A percentile compares a stretch with the other conserved stretches of the same genome.
phyloP scores from a whole-genome alignment of 2,888 invertebrate species.

The Galeopsomyia nigrocyanea region DNA sequence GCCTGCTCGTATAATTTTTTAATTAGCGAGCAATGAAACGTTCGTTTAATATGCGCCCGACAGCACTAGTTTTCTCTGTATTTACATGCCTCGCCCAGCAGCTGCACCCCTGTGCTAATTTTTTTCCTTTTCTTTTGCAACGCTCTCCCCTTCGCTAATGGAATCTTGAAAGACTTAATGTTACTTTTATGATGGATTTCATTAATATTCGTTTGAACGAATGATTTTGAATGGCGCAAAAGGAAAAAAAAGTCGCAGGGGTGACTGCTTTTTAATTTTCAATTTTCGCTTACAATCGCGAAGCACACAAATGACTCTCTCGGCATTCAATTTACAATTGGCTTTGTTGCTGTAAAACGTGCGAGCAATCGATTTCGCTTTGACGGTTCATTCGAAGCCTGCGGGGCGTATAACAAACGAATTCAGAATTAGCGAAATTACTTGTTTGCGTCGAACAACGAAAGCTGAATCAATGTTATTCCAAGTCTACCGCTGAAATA shows the following conservation, averaged over 20 bases:
- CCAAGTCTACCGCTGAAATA: too few species aligned
- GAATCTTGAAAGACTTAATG: slow-evolving; percentile 9
- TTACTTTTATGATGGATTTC: neutral
- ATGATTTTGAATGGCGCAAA: slow-evolving; percentile 4
- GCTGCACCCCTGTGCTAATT: too few species aligned
- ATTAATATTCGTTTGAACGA: neutral
- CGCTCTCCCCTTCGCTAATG: neutral
- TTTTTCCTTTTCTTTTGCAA: neutral
- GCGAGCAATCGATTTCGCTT: neutral
- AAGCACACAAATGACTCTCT: too few species aligned
- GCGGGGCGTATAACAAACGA: neutral
- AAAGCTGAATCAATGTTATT: slow-evolving; percentile 4
- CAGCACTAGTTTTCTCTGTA: slow-evolving; percentile 7
- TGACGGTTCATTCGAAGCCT: neutral
- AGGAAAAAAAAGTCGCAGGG: too few species aligned
- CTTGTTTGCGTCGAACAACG: neutral
- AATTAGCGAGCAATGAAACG: slow-evolving; percentile 48
- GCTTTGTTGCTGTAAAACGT: neutral
- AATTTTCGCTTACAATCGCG: too few species aligned
- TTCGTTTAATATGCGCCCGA: slow-evolving; percentile 39
- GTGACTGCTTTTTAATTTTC: too few species aligned
- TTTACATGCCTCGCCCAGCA: slow-evolving; percentile 12
- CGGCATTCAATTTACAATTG: neutral
- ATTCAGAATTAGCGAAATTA: neutral
- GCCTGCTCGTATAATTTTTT: slow-evolving; percentile 46